A percentile compares a stretch with the other conserved stretches of the same genome.
Conservation (phyloP, 2,888 invertebrate species). For the Yponomeuta plumbellus region DNA sequence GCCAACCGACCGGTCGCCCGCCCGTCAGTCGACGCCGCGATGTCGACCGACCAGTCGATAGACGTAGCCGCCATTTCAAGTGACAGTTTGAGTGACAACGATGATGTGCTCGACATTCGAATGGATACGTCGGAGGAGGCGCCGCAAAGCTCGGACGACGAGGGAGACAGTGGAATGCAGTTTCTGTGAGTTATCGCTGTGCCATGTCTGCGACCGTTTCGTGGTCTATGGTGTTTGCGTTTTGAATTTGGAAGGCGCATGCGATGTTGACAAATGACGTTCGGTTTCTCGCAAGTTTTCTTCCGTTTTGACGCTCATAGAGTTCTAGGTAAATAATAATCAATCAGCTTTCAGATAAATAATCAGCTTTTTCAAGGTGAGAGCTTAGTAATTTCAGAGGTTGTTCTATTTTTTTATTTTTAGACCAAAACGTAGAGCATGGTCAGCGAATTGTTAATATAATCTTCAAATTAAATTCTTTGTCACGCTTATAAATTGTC, state of each 20-base stretch:
- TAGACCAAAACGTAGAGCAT: too few species aligned
- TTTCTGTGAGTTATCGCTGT: slow-evolving; percentile 12
- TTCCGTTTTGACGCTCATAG: too few species aligned
- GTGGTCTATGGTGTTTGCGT: not conserved
- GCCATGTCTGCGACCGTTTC: not conserved
- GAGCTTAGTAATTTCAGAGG: too few species aligned
- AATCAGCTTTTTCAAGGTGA: too few species aligned
- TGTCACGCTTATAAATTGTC: too few species aligned
- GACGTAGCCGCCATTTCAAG: slow-evolving; percentile 42
- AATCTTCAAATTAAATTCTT: too few species aligned
- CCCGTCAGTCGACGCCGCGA: slow-evolving; percentile 39
- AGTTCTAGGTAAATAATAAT: too few species aligned
- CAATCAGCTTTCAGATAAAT: too few species aligned
- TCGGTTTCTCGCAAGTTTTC: not conserved
- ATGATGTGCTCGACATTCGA: slow-evolving; percentile 19
- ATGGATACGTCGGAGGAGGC: slow-evolving; percentile 5
- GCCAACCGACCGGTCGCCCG: slow-evolving; percentile 29
- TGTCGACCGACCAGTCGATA: slow-evolving; percentile 29
- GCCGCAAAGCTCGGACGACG: slow-evolving; percentile 7
- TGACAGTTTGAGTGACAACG: slow-evolving; percentile 47
- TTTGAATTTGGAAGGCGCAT: not conserved
- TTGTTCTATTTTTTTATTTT: too few species aligned
- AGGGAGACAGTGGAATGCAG: slow-evolving; percentile 1
- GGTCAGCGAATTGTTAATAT: too few species aligned
- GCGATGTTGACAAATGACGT: not conserved